These are phyloP conservation scores for Pagrus major DNA, from an alignment of 2,113 vertebrate species.

Conservation along the genomic window DNA sequence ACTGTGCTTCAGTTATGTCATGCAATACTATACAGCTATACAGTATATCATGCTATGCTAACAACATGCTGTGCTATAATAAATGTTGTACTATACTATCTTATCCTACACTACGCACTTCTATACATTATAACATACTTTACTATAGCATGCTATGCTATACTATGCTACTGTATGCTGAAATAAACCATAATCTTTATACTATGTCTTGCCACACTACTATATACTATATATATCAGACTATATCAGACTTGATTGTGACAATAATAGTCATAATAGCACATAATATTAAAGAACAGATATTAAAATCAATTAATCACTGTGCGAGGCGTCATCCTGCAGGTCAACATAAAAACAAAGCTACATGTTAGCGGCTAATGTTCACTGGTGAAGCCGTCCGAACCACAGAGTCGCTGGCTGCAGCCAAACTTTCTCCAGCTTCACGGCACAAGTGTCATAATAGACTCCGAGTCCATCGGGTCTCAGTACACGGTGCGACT, in stretches of 20 bases:
- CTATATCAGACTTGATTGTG: too few species aligned
- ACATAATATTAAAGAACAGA: too few species aligned
- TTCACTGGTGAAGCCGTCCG: background rate
- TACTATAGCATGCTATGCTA: too few species aligned
- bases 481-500: background rate
- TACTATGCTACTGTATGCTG: too few species aligned
- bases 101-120: too few species aligned
- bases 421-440: background rate
- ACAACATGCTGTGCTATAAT: background rate
- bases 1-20: background rate
- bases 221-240: too few species aligned
- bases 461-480: background rate
- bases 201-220: too few species aligned
- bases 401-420: background rate
- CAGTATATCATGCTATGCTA: background rate
- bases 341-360: background rate
- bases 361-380: background rate
- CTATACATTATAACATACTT: too few species aligned
- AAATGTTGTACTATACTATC: background rate
- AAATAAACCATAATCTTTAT: too few species aligned
- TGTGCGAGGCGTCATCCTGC: background rate
- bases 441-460: background rate
- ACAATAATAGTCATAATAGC: too few species aligned
- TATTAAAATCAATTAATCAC: too few species aligned
- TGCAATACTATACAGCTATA: background rate